Evolutionary conservation across 2,888 invertebrate species (phyloP), one percentile per base, ranked within the genome.

Genomic region (Drosophila subquinaria): DNA sequence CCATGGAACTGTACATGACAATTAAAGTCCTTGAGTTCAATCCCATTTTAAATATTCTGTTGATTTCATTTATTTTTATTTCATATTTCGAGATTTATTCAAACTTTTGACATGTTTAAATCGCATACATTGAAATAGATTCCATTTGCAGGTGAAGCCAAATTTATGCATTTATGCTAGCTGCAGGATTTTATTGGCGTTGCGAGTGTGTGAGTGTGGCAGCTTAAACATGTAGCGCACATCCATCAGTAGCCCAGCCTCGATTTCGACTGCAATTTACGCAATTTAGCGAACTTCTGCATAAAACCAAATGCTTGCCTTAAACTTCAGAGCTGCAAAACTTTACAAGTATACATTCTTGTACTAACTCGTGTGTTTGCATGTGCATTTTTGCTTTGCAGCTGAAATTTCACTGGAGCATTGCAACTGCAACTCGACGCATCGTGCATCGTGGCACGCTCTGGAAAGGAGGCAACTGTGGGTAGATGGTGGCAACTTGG

Each of bases 221-320:
- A 43, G 35, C 50, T 55, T 59, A 50, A 67, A 51, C 67, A 74
- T 68, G 74, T 62, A 51, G 48, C 30, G 9, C 50, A 38, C 63
- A 74, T 68, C 69, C 48, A 79, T 69, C 63, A 56, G 59, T 20
- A 43, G 69, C 62, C 57, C 42, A 40, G 81, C 73, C 47, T 59
- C 42, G 69, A 56, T 62, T 80, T 83, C 69, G 69, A 81, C 68
- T 69, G 56, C 66, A 70, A 56, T 67, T 81, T 74, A 59, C 57
- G 69, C 74, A 81, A 87, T 76, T 89, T 71, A 62, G 33, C 62
- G 42, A 78, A 81, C 63, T 83, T 88, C n/a, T 83, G 87, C 89
- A 88, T 83, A 86, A 70, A 73, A 74, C 64, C 74, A 60, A 76
- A 62, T 68, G 64, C 61, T 51, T 55, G 50, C 48, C 57, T 51